Evolutionary conservation across 1,140 invertebrate species (phyloP).

Genomic region (Aphaenogaster ashmeadi): DNA sequence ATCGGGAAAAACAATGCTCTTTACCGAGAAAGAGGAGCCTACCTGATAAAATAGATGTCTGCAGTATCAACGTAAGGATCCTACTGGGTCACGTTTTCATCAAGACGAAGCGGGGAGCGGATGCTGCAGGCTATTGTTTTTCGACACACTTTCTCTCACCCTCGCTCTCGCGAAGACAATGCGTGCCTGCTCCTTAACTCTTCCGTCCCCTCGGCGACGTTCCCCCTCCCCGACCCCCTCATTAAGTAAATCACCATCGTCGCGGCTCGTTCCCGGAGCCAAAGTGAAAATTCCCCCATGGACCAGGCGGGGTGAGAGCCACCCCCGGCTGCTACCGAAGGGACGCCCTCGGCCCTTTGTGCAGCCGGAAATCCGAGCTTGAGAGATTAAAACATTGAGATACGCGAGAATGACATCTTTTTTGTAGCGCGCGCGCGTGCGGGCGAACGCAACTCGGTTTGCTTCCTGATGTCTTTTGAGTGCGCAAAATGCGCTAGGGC

Average conservation of each 20-base stretch:
- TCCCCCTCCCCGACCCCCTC: slow-evolving; percentile 24
- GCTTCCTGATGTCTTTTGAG: slow-evolving; percentile 10
- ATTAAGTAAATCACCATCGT: slow-evolving; percentile 77
- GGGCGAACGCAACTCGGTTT: slow-evolving; percentile 26
- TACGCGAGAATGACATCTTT: slow-evolving; percentile 50
- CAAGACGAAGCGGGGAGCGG: slow-evolving; percentile 51
- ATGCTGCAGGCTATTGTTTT: slow-evolving; percentile 75
- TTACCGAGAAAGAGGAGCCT: background rate
- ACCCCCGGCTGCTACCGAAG: slow-evolving; percentile 27
- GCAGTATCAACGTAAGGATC: slow-evolving; percentile 58
- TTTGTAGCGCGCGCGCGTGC: slow-evolving; percentile 9
- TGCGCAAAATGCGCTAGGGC: background rate
- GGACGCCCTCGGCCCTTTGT: slow-evolving; percentile 51
- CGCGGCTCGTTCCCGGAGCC: slow-evolving; percentile 61
- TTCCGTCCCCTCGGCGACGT: slow-evolving; percentile 53
- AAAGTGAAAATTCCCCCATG: slow-evolving; percentile 73
- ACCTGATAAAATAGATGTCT: slow-evolving; percentile 58
- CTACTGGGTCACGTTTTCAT: slow-evolving; percentile 80
- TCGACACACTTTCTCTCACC: slow-evolving; percentile 75
- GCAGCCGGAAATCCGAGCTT: slow-evolving; percentile 66
- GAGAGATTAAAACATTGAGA: slow-evolving; percentile 69
- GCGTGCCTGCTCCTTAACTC: slow-evolving; percentile 69
- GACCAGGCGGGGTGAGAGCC: slow-evolving; percentile 33
- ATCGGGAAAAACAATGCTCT: background rate
- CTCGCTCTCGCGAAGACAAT: slow-evolving; percentile 71